phyloP scores from a whole-genome alignment of 2,113 vertebrate genomes.

The Psettodes erumei region DNA sequence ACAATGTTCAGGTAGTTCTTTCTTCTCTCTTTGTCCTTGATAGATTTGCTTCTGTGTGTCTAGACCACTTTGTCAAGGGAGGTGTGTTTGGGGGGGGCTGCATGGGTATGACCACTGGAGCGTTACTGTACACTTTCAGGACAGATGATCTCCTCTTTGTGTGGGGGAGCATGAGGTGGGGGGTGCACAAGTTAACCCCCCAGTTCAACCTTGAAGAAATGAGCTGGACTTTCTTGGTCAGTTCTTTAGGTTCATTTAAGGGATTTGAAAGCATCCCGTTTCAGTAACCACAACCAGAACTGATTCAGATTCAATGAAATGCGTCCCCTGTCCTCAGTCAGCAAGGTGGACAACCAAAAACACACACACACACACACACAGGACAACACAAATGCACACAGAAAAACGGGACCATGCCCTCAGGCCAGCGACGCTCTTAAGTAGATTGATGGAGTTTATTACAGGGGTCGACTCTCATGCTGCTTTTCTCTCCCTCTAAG shows the following conservation, averaged over 20 bases:
- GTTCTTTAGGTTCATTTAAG: neutral
- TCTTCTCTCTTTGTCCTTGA: slow-evolving; percentile 37
- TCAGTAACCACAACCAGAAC: neutral
- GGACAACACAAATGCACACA: neutral
- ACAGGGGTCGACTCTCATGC: slow-evolving; percentile 11
- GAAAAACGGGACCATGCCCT: neutral
- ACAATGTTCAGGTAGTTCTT: slow-evolving; percentile 11
- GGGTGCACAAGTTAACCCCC: neutral
- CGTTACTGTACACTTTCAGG: slow-evolving; percentile 45
- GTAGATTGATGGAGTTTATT: slow-evolving; percentile 61
- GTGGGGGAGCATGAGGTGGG: neutral
- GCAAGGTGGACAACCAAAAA: neutral
- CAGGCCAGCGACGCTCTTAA: slow-evolving; percentile 9
- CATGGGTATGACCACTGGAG: slow-evolving; percentile 43
- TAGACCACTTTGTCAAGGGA: slow-evolving; percentile 22
- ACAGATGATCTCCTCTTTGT: slow-evolving; percentile 61
- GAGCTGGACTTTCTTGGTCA: neutral
- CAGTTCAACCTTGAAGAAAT: neutral
- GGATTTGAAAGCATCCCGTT: neutral
- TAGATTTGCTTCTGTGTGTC: slow-evolving; percentile 25
- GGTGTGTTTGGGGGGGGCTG: slow-evolving; percentile 11
- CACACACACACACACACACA: slow-evolving; percentile 5
- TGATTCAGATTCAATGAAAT: neutral
- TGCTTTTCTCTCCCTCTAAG: slow-evolving; percentile 25
- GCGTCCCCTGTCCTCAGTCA: neutral